Evolutionary conservation across 2,797 vertebrate genomes (phyloP), one percentile per base, ranked within the genome.

Genomic region (Natrix natrix): DNA sequence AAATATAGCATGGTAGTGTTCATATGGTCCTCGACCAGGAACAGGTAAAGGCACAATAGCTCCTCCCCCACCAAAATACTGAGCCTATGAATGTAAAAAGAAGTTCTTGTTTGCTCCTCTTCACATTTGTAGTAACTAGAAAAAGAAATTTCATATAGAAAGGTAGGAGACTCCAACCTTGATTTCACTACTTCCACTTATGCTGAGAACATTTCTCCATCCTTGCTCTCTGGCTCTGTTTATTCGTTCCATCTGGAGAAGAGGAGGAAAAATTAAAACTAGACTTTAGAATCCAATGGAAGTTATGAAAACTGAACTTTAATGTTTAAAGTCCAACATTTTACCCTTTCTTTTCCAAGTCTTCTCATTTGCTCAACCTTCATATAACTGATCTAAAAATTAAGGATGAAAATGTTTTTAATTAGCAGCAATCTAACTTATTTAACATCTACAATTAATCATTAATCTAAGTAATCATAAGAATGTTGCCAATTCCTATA

Each of bases 171-270:
- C 94, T 95, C 96, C 95, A 97, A 98, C 98, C 98, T 98, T 98
- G 87, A 97, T 96, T 95, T 98, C 98, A 95, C 97, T 97, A 96
- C 98, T 96, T 96, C 98, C 99, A 96, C 98, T 98, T 87, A 98
- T 98, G 96, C 98, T 98, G 94, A 99, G 97, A 87, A 99, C 99
- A 94, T 98, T 98, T 92, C 98, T 99, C 99, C 99, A 99, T 95
- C 99, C 99, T 98, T 99, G 99, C 93, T 99, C 99, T 97, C 99
- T 98, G 93, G 99, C 99, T 97, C 98, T 98, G 96, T 99, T 99
- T 97, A 99, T 99, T 94, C 98, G 98, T 96, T 98, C 99, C 95
- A 99, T 97, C 99, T 98, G 96, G 95, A 87, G 94, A 94, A 94
- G 26, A 55, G 56, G 8, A 17, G 26, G 96, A 96, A 97, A 97